Evolutionary conservation across 2,113 vertebrate genomes (phyloP).

Genomic region (Clarias magur): DNA sequence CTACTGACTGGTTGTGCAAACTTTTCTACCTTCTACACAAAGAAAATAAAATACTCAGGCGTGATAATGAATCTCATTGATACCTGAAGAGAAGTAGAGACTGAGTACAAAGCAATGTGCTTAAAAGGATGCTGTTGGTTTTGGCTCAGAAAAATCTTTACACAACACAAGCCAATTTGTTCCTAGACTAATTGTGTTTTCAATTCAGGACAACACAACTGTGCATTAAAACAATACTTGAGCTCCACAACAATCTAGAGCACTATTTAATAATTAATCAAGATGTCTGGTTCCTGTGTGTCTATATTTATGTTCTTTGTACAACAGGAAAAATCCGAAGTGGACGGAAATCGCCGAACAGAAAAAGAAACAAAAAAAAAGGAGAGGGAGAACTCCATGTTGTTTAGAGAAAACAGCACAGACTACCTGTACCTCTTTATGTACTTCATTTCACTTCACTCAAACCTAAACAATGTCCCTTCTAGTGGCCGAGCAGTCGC

Average conservation of each 20-base stretch:
- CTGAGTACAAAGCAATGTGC: background rate
- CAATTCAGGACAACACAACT: background rate
- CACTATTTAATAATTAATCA: slow-evolving; percentile 14
- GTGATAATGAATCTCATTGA: background rate
- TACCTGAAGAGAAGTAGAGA: background rate
- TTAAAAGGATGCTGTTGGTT: background rate
- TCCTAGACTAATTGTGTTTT: background rate
- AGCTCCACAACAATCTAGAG: background rate
- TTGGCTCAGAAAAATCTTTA: background rate
- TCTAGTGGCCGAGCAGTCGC: slow-evolving; percentile 52
- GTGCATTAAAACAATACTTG: background rate
- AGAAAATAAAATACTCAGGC: background rate
- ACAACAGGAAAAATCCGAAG: slow-evolving; percentile 26
- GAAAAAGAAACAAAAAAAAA: slow-evolving; percentile 20
- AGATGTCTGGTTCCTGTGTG: background rate
- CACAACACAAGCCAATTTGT: background rate
- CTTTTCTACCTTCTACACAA: background rate
- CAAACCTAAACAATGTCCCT: slow-evolving; percentile 44
- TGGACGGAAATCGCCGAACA: slow-evolving; percentile 39
- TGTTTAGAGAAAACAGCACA: slow-evolving; percentile 53
- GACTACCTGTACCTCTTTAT: slow-evolving; percentile 46
- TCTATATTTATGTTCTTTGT: slow-evolving; percentile 28
- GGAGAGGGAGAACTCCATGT: background rate
- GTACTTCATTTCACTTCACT: slow-evolving; percentile 22
- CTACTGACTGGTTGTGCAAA: background rate